Conservation (phyloP, 2,888 invertebrate genomes). For the Phaonia tiefii region DNA sequence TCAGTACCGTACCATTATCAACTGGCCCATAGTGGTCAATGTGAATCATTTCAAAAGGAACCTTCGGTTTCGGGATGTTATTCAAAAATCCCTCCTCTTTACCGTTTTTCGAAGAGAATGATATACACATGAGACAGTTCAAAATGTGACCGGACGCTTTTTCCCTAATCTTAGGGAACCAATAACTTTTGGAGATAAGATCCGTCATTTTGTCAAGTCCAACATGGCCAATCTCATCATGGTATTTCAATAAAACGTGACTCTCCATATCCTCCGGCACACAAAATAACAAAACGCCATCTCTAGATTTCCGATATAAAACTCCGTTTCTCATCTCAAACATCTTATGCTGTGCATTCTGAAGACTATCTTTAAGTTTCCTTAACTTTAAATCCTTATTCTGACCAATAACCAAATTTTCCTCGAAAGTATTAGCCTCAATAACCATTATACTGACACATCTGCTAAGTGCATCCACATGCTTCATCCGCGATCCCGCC, state of each 20-base stretch:
- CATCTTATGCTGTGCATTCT: constrained; percentile 19
- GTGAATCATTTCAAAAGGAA: constrained; percentile 47
- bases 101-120: constrained; percentile 35
- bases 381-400: constrained; percentile 41
- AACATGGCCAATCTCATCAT: constrained; percentile 52
- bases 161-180: constrained; percentile 43
- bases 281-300: constrained; percentile 40
- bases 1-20: constrained; percentile 38
- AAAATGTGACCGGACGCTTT: constrained; percentile 26
- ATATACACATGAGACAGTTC: constrained; percentile 51
- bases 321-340: constrained; percentile 29
- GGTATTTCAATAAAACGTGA: constrained; percentile 49
- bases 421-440: constrained; percentile 53
- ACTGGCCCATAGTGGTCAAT: constrained; percentile 42
- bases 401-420: constrained; percentile 40
- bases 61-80: constrained; percentile 40
- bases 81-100: constrained; percentile 30
- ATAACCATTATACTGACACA: too few relatives aligned
- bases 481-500: too few relatives aligned
- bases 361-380: constrained; percentile 19
- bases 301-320: constrained; percentile 12
- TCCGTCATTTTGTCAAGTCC: too few relatives aligned
- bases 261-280: constrained; percentile 50
- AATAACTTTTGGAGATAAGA: constrained; percentile 42
- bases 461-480: too few relatives aligned